Evolutionary conservation across 2,888 invertebrate species (phyloP), one percentile per base, ranked within the genome.

Genomic region (Dermolepida albohirtum): DNA sequence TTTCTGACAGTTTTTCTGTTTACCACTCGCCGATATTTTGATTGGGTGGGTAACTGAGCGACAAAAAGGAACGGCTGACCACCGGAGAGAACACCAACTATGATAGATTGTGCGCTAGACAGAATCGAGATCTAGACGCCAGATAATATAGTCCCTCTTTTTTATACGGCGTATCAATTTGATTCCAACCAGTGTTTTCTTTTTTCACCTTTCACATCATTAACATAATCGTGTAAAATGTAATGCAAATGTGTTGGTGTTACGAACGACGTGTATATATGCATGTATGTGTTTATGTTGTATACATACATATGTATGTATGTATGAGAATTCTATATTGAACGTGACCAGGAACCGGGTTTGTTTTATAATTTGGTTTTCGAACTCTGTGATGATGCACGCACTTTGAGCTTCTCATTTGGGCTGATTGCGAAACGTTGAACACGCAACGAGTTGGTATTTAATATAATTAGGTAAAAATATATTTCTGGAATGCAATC

Each of bases 1-100:
- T 64, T 51, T 64, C 64, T 51, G 64, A 64, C 50, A 64, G 51
- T 64, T 64, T 64, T 64, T 64, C 51, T 41, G 64, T 64, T 51
- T 39, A 64, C 52, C 64, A 16, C 52, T 64, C 51, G 52, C 51
- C 43, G 51, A 52, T 64, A 65, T 65, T 65, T 65, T 65, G 65
- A 65, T 65, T 65, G 43, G 59, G 47, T 34, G 59, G 47, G 34
- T 34, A 62, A 49, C 59, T 47, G 59, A 59, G 47, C 59, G 59
- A 62, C 59, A 62, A 62, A 62, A 62, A 62, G 5, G 47, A 62
- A 47, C 59, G 29, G 29, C 34, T 49, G 39, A 16, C 59, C 59
- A 17, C 47, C 47, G 47, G 12, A 47, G 47, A 62, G 59, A 49
- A 34, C 59, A 34, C 34, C 34, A 47, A 62, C 59, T 62, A 62